These are phyloP conservation scores for Anthopleura xanthogrammica DNA, from an alignment of 92 coral and sea anemone species.

Conservation along the genomic window DNA sequence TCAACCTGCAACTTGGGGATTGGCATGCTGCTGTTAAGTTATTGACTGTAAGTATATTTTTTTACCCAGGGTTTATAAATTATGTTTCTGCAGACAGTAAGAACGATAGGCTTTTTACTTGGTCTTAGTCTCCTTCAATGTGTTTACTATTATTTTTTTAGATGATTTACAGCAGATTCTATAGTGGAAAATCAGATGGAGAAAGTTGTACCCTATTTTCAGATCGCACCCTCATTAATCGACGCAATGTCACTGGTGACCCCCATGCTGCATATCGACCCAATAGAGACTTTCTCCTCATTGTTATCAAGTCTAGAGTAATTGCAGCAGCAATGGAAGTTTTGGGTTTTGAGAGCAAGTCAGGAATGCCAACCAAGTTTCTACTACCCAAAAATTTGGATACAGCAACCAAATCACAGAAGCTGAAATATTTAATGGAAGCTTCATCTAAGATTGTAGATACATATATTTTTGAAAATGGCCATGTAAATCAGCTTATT, in stretches of 20 bases:
- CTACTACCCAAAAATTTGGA: slow-evolving; percentile 19
- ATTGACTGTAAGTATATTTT: no score
- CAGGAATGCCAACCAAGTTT: slow-evolving; percentile 41
- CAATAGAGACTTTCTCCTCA: slow-evolving; percentile 50
- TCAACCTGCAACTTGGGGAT: no score
- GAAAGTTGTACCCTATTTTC: slow-evolving; percentile 56
- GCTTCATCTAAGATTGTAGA: slow-evolving; percentile 49
- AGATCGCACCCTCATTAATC: slow-evolving; percentile 53
- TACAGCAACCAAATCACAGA: slow-evolving; percentile 32
- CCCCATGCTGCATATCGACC: slow-evolving; percentile 52
- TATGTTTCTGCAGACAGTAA: no score
- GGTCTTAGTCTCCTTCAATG: no score
- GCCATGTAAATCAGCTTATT: slow-evolving; percentile 29
- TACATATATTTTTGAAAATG: slow-evolving; percentile 32
- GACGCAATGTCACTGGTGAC: slow-evolving; percentile 60
- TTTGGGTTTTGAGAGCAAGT: slow-evolving; percentile 46
- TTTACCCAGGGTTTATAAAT: no score
- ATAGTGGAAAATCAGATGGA: slow-evolving; percentile 45
- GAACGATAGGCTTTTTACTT: no score
- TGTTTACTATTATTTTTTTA: no score
- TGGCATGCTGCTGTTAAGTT: no score
- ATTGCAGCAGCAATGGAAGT: slow-evolving; percentile 55
- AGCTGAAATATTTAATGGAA: slow-evolving; percentile 33
- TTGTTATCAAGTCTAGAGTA: slow-evolving; percentile 49
- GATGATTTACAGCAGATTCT: slow-evolving; percentile 57